These are phyloP conservation scores for Pongo abelii DNA, from an alignment of 2,113 vertebrate species.

Conservation along the genomic window DNA sequence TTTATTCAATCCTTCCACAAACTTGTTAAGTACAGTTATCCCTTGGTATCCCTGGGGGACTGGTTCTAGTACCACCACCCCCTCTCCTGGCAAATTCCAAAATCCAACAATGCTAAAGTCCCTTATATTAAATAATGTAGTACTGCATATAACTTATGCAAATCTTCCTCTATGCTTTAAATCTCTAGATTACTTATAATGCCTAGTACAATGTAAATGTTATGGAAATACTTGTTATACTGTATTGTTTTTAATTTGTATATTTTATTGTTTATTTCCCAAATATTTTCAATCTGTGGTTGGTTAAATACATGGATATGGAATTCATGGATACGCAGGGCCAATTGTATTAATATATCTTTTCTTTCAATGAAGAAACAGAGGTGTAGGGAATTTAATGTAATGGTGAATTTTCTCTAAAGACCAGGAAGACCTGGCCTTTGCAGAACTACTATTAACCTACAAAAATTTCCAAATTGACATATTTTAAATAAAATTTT, in stretches of 20 bases:
- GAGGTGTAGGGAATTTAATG: not conserved
- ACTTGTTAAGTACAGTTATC: not conserved
- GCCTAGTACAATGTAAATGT: not conserved
- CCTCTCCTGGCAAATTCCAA: not conserved
- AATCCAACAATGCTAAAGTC: not conserved
- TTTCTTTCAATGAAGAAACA: not conserved
- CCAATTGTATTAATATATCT: not conserved
- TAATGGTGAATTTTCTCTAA: not conserved
- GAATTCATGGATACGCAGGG: not conserved
- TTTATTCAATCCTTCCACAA: not conserved
- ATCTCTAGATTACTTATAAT: not conserved
- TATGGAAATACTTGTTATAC: not conserved
- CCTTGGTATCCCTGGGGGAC: not conserved
- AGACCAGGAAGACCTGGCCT: not conserved
- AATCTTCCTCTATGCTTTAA: not conserved
- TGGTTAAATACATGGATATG: not conserved
- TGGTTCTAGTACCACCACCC: not conserved
- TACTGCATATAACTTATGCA: not conserved
- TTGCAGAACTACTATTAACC: not conserved
- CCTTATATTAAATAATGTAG: not conserved
- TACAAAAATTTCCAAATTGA: not conserved
- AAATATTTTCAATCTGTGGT: not conserved
- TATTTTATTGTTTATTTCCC: not conserved
- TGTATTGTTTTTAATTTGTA: not conserved
- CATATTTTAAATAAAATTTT: not conserved